phyloP scores from a whole-genome alignment of 2,797 vertebrate species.

The Liparis tanakae region DNA sequence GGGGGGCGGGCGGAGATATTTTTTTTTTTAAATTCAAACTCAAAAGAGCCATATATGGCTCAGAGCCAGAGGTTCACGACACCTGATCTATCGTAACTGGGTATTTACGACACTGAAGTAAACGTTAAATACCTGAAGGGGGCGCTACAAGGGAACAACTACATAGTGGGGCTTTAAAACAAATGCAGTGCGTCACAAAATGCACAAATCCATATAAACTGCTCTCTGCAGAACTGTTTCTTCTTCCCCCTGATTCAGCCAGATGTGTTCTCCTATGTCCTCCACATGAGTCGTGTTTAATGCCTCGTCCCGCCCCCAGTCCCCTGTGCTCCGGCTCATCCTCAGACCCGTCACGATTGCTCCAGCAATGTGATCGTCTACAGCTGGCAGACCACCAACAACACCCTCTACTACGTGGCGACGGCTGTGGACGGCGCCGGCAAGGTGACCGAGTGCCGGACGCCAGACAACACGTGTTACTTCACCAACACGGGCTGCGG shows the following conservation, averaged over 20 bases:
- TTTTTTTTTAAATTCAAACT: too few relatives aligned
- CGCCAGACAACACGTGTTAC: slow-evolving; percentile 70
- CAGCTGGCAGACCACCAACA: slow-evolving; percentile 76
- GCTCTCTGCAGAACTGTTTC: background rate
- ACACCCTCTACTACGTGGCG: slow-evolving; percentile 79
- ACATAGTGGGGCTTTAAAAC: too few relatives aligned
- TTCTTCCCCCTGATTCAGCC: background rate
- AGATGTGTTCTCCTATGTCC: background rate
- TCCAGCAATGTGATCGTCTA: slow-evolving; percentile 76
- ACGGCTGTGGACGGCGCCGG: slow-evolving; percentile 59
- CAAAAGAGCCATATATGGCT: too few relatives aligned
- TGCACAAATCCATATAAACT: background rate
- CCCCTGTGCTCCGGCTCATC: slow-evolving; percentile 79
- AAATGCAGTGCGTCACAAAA: background rate
- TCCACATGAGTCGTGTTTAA: background rate
- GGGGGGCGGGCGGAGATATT: too few relatives aligned
- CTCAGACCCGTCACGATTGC: slow-evolving; percentile 62
- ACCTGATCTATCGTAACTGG: too few relatives aligned
- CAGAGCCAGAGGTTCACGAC: too few relatives aligned
- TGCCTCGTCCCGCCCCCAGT: slow-evolving; percentile 60
- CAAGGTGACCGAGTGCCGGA: slow-evolving; percentile 63
- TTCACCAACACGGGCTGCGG: slow-evolving; percentile 81
- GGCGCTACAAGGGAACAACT: too few relatives aligned
- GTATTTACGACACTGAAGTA: too few relatives aligned
- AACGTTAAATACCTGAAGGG: too few relatives aligned